phyloP scores from a whole-genome alignment of 2,113 vertebrate species.

The Malurus melanocephalus region DNA sequence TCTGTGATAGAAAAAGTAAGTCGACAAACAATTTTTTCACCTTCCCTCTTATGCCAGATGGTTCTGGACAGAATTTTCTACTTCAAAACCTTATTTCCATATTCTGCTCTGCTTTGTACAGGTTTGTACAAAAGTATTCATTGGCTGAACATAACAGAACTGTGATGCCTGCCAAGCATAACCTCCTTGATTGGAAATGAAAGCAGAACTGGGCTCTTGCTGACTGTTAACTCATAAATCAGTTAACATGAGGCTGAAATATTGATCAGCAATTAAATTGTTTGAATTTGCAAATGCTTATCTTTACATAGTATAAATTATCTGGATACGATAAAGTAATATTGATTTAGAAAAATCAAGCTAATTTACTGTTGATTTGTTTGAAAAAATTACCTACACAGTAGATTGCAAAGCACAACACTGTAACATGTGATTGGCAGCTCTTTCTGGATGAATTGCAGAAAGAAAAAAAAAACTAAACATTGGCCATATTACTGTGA shows the following conservation, averaged over 20 bases:
- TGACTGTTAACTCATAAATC: neutral
- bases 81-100: neutral
- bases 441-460: neutral
- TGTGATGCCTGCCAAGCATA: conserved; percentile 8
- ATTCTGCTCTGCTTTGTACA: neutral
- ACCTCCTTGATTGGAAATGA: neutral
- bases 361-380: neutral
- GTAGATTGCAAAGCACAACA: neutral
- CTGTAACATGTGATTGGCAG: neutral
- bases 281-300: neutral
- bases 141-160: conserved; percentile 20
- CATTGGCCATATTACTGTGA: neutral
- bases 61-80: neutral
- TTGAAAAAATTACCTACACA: neutral
- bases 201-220: neutral
- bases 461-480: neutral
- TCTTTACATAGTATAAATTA: neutral
- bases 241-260: neutral
- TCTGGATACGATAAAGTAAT: neutral
- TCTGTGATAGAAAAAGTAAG: neutral
- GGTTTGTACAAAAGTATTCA: neutral
- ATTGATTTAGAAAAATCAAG: neutral
- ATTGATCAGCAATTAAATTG: neutral
- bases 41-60: neutral
- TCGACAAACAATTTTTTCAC: neutral